A percentile compares a stretch with the other conserved stretches of the same genome.
These are phyloP conservation scores for Anoplophora glabripennis DNA, from an alignment of 1,140 invertebrate genomes.

Conservation along the genomic window DNA sequence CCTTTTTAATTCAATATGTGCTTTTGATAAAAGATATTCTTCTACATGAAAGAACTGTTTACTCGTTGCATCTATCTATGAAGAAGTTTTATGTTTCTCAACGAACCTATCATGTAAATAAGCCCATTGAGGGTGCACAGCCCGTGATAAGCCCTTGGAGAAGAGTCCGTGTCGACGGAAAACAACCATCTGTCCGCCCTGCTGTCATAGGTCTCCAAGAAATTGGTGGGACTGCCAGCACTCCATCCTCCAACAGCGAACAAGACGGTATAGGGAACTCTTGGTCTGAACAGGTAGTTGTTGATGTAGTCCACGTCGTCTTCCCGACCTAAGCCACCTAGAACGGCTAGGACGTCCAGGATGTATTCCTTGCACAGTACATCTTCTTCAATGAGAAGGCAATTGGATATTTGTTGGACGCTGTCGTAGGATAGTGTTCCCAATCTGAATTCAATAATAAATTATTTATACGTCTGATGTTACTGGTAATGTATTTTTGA, in stretches of 20 bases:
- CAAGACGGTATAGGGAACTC: conserved; percentile 67
- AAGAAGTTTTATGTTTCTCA: no score
- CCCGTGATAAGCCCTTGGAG: conserved; percentile 72
- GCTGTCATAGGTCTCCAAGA: conserved; percentile 75
- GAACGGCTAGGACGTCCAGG: conserved; percentile 28
- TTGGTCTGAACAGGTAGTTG: conserved; percentile 56
- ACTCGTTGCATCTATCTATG: no score
- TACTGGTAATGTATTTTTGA: no score
- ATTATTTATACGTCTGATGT: not conserved
- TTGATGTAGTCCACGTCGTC: conserved; percentile 50
- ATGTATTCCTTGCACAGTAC: conserved; percentile 41
- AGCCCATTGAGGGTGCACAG: conserved; percentile 63
- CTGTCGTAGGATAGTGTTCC: conserved; percentile 24
- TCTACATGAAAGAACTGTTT: no score
- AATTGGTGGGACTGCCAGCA: conserved; percentile 72
- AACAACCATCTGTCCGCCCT: conserved; percentile 65
- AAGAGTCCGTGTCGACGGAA: conserved; percentile 58
- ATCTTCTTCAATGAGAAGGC: conserved; percentile 55
- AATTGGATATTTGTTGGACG: conserved; percentile 43
- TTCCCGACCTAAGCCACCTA: conserved; percentile 52
- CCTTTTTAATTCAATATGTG: no score
- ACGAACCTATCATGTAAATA: conserved; percentile 60
- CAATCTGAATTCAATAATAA: conserved; percentile 12
- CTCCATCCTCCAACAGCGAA: conserved; percentile 78
- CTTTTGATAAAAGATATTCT: no score